Evolutionary conservation across 2,888 invertebrate genomes (phyloP).

Genomic region (Diaperis boleti): DNA sequence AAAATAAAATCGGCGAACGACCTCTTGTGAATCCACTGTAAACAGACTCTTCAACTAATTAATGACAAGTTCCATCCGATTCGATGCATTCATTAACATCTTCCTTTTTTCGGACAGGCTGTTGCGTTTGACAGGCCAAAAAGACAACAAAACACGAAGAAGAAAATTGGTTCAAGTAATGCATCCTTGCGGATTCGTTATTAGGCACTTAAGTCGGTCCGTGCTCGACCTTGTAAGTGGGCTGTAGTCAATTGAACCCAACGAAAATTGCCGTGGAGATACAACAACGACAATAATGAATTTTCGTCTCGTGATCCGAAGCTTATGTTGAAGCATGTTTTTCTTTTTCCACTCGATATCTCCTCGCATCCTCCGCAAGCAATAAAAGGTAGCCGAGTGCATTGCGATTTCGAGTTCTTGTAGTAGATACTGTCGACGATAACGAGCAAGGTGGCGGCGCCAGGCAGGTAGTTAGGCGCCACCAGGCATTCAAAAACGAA

Average conservation of each 20-base stretch:
- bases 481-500: constrained; percentile 48
- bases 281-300: constrained; percentile 10
- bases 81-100: not conserved
- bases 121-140: not conserved
- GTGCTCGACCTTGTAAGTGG: constrained; percentile 22
- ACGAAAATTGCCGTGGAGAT: constrained; percentile 5
- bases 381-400: constrained; percentile 23
- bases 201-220: constrained; percentile 21
- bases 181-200: constrained; percentile 23
- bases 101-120: not conserved
- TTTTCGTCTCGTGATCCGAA: constrained; percentile 8
- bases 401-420: constrained; percentile 20
- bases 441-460: constrained; percentile 44
- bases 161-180: constrained; percentile 26
- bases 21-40: not conserved
- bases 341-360: not conserved
- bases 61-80: not conserved
- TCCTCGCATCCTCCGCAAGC: constrained; percentile 15
- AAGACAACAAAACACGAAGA: constrained; percentile 5
- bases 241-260: constrained; percentile 7
- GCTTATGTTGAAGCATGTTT: not conserved
- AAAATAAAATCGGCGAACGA: not conserved
- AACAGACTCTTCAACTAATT: not conserved
- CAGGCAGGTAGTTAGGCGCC: constrained; percentile 48
- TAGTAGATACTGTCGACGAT: constrained; percentile 24